Evolutionary conservation across 2,113 vertebrate genomes (phyloP), one percentile per base, ranked within the genome.

Genomic region (Silurus asotus): DNA sequence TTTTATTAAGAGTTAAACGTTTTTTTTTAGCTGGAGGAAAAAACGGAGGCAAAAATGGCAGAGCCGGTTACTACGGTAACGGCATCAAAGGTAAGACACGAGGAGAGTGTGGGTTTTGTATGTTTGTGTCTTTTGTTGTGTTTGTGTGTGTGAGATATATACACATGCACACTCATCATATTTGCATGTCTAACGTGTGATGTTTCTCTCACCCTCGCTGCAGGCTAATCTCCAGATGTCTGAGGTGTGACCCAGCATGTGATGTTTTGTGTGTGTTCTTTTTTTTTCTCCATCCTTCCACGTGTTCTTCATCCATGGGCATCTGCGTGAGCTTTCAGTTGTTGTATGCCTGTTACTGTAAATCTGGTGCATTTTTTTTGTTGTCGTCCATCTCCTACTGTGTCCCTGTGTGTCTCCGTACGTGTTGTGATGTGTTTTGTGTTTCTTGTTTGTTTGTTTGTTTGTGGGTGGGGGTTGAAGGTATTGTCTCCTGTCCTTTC

Each of bases 31-130:
- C 88, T 95, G 94, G 89, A 84, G 93, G 92, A 69, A 94, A 93
- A 48, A 86, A 90, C 65, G 89, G 76, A 58, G 86, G 91, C 61
- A 95, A 95, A 86, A 93, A 93, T 8, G 90, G 88, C 0, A 88
- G 89, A 61, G 93, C 91, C 17, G 91, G 90, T 0, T 90, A 87
- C 80, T 89, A 93, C 79, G 92, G 92, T 67, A 94, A 93, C 51
- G 93, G 94, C 61, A 93, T 93, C 89, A 94, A 92, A 93, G 94
- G 95, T 96, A 62, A 65, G 15, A 56, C 28, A 25, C 49, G 19
- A 23, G 58, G 8, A 76, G 70, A 58, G 23, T 14, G 49, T 67
- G n/a, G 49, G 51, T 25, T 14, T 6, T 15, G 25, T 64, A 59
- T 80, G 7, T 59, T 7, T 81, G 28, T 62, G 8, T 81, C 2